Conservation (phyloP, 2,113 vertebrate genomes). For the Eubucco bourcierii region DNA sequence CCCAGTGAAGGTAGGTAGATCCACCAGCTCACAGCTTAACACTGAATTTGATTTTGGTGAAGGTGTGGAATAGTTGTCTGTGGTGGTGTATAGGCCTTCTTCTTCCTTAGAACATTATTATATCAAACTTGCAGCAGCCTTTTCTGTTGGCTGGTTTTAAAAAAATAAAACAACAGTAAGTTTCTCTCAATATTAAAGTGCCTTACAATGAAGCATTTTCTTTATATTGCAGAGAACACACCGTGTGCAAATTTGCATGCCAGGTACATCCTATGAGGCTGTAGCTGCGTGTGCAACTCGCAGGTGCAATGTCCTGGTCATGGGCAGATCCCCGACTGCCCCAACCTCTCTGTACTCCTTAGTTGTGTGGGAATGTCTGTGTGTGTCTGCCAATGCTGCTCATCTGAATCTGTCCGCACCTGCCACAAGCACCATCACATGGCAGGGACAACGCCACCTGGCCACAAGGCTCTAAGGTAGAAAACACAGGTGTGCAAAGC, state of each 20-base stretch:
- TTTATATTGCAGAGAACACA: not conserved
- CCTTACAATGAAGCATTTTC: not conserved
- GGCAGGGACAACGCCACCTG: not conserved
- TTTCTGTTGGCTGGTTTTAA: not conserved
- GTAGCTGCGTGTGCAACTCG: not conserved
- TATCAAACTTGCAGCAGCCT: not conserved
- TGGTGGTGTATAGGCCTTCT: not conserved
- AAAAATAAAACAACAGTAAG: too few species aligned
- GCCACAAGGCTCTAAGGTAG: too few species aligned
- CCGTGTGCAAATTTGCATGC: not conserved
- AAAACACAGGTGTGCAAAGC: too few species aligned
- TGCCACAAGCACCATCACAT: not conserved
- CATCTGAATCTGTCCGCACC: not conserved
- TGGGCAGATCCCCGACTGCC: fast-evolving
- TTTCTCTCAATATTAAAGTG: not conserved
- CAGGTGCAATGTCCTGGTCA: not conserved
- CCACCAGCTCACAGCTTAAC: not conserved
- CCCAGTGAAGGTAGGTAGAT: not conserved
- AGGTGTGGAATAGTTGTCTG: not conserved
- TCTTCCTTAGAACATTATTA: not conserved
- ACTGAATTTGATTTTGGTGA: not conserved
- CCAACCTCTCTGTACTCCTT: not conserved
- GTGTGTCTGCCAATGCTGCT: fast-evolving
- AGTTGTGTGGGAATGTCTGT: not conserved
- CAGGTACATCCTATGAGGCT: not conserved